Base-by-base conservation (phyloP, 2,888 invertebrate genomes). In the Pachydiplax longipennis region DNA sequence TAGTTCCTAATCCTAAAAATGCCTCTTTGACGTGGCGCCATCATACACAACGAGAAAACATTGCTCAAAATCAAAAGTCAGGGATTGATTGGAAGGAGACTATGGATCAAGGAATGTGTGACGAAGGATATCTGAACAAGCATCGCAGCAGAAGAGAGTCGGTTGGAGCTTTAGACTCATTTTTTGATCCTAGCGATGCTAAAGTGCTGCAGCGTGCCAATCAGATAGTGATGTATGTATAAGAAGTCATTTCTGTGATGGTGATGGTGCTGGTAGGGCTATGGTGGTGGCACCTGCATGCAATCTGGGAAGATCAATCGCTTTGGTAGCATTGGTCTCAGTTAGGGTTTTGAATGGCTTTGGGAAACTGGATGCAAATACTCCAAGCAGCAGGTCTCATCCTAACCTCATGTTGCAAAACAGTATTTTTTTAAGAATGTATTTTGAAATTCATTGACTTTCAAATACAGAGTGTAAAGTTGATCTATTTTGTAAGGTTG, bases 141-240 rank as follows among this genome's bases (percentile, higher is more conserved):
- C 73, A 35, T 58, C 58, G 82, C 35, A 83, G 91, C 82, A 83
- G 90, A 35, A 83, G 83, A 53, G 91, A 91, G 65, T 91, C 91
- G 13, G 90, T 91, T 8, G 93, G 93, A 61, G 93, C 93, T 92
- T 94, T 96, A 92, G 96, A 96, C 94, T 94, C 95, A 94, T 95
- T 95, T 91, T 94, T 95, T 94, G 95, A 95, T 94, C 96, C 96
- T 93, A 96, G 97, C 94, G 97, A 97, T 94, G 96, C 96, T 93
- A 96, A 96, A 94, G 97, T 97, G 93, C 96, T 97, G 96, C 97
- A 97, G 95, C 96, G 97, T 94, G 97, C 97, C 94, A 97, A 97
- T 95, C 97, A 97, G 94, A 97, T 97, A 94, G 97, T 97, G 94
- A 97, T 97, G 97, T 97, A 97, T 95, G 97, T 96, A 94, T 90